Evolutionary conservation across 2,797 vertebrate species (phyloP).

Genomic region (Sphenodon punctatus): DNA sequence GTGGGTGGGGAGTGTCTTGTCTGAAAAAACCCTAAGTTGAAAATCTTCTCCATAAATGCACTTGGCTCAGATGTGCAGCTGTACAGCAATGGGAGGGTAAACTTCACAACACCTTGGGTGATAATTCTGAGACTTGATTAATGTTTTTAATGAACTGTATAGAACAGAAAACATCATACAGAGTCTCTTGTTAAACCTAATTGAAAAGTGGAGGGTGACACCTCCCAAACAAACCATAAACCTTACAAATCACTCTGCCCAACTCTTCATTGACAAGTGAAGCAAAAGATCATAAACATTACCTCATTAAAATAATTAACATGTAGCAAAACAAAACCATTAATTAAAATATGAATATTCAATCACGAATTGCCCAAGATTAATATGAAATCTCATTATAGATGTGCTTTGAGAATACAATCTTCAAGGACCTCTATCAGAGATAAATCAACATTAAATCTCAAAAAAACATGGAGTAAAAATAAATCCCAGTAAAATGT

Average conservation of each 20-base stretch:
- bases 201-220: neutral
- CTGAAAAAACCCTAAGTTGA: too few relatives aligned
- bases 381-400: neutral
- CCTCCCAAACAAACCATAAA: neutral
- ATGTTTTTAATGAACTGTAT: slow-evolving; percentile 26
- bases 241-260: neutral
- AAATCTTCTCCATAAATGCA: neutral
- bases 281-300: neutral
- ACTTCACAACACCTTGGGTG: neutral
- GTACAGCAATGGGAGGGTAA: slow-evolving; percentile 6
- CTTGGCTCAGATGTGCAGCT: neutral
- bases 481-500: neutral
- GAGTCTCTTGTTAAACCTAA: slow-evolving; percentile 5
- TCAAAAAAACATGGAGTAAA: neutral
- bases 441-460: neutral
- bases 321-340: neutral
- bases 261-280: neutral
- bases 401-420: neutral
- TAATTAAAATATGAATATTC: neutral
- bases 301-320: neutral
- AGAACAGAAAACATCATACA: neutral
- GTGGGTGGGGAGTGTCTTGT: too few relatives aligned
- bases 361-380: neutral
- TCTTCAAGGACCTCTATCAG: neutral
- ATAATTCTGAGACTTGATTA: neutral